Evolutionary conservation across 2,888 invertebrate species (phyloP).

Genomic region (Amiota minor): DNA sequence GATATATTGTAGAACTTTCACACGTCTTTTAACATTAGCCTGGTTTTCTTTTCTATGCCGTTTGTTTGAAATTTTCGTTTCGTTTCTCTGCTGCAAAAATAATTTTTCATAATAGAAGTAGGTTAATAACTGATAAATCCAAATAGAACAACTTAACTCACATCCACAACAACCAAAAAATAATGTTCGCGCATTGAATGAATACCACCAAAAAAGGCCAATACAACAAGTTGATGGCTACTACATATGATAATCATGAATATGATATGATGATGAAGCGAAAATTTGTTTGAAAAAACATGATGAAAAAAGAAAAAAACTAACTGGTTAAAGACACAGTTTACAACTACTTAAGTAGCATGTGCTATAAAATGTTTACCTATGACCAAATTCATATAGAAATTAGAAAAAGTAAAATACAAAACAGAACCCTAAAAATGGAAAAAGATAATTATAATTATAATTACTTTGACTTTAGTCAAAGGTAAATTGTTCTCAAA

Average conservation of each 20-base stretch:
- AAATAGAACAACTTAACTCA: slow-evolving; percentile 20
- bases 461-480: too few relatives aligned
- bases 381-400: background rate
- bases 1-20: slow-evolving; percentile 8
- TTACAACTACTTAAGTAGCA: slow-evolving; percentile 26
- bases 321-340: slow-evolving; percentile 20
- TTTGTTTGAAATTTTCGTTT: slow-evolving; percentile 18
- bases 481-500: too few relatives aligned
- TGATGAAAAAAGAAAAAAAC: background rate
- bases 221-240: slow-evolving; percentile 4
- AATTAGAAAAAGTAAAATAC: background rate
- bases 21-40: slow-evolving; percentile 24
- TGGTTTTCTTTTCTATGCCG: slow-evolving; percentile 4
- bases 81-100: slow-evolving; percentile 50
- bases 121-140: slow-evolving; percentile 63
- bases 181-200: background rate
- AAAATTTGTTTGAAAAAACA: slow-evolving; percentile 9
- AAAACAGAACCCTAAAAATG: background rate
- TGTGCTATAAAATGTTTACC: slow-evolving; percentile 21
- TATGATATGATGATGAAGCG: slow-evolving; percentile 17
- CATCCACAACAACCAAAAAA: slow-evolving; percentile 5
- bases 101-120: slow-evolving; percentile 55
- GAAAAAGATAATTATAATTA: too few relatives aligned
- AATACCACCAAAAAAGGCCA: slow-evolving; percentile 4
- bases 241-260: too few relatives aligned